Evolutionary conservation across 2,888 invertebrate genomes (phyloP).

Genomic region (Clistopyga incitator): DNA sequence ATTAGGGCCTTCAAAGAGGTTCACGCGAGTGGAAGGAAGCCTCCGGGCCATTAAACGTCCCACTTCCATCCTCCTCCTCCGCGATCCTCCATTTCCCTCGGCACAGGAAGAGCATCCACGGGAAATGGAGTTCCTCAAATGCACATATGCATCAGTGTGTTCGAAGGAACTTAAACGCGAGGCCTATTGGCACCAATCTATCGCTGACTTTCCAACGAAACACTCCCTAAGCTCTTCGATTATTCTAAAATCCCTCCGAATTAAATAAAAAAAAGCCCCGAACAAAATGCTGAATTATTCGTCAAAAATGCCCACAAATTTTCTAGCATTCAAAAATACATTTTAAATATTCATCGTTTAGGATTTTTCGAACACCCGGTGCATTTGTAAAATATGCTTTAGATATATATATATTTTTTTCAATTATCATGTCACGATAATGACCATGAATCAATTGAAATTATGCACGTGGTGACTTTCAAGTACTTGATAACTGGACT

Average conservation of each 20-base stretch:
- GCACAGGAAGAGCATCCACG: not conserved
- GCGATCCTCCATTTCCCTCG: not conserved
- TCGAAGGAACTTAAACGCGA: not conserved
- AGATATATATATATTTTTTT: too few species aligned
- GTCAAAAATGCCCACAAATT: too few species aligned
- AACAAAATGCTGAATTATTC: too few species aligned
- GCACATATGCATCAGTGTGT: not conserved
- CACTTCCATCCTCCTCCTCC: not conserved
- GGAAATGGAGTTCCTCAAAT: not conserved
- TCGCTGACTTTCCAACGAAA: not conserved
- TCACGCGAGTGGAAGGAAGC: conserved; percentile 34
- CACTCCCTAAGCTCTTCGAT: too few species aligned
- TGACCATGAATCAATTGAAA: not conserved
- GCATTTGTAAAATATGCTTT: too few species aligned
- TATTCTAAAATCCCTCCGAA: too few species aligned
- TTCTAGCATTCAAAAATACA: too few species aligned
- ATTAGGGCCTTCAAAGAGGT: conserved; percentile 40
- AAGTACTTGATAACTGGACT: not conserved
- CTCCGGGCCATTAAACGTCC: conserved; percentile 32
- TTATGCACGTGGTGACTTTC: not conserved
- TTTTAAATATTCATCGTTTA: too few species aligned
- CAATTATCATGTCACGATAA: not conserved
- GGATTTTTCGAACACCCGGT: too few species aligned
- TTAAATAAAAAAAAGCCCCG: too few species aligned
- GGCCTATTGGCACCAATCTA: too few species aligned